A percentile compares a stretch with the other conserved stretches of the same genome.
These are phyloP conservation scores for Panopea generosa DNA, from an alignment of 2,888 invertebrate genomes.

Conservation along the genomic window DNA sequence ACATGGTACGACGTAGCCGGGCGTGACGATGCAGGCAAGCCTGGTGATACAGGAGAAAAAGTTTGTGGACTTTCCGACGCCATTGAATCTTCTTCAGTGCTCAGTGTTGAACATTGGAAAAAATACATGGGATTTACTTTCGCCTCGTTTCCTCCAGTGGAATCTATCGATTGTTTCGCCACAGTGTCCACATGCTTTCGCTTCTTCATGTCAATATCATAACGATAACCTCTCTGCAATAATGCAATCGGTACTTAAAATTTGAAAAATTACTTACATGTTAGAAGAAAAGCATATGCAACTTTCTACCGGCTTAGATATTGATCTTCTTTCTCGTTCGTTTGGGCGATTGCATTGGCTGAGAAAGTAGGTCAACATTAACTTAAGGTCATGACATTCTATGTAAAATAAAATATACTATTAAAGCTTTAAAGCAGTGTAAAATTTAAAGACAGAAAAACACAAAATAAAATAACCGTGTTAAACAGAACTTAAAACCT, in stretches of 20 bases:
- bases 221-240: constrained; percentile 50
- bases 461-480: too few relatives aligned
- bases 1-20: constrained; percentile 48
- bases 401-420: too few relatives aligned
- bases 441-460: too few relatives aligned
- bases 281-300: too few relatives aligned
- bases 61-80: constrained; percentile 1
- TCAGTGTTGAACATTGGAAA: constrained; percentile 42
- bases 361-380: too few relatives aligned
- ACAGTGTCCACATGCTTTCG: constrained; percentile 11
- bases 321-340: too few relatives aligned
- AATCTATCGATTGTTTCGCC: constrained; percentile 19
- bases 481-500: too few relatives aligned
- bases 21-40: constrained; percentile 37
- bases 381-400: too few relatives aligned
- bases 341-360: too few relatives aligned
- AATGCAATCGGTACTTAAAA: too few relatives aligned
- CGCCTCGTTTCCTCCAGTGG: neutral
- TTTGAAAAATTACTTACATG: too few relatives aligned
- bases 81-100: constrained; percentile 1
- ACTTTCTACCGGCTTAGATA: neutral
- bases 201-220: constrained; percentile 26
- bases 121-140: constrained; percentile 47
- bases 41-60: constrained; percentile 15
- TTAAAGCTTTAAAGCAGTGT: too few relatives aligned